Conservation (phyloP, 2,888 invertebrate species). For the Nemoura dubitans region DNA sequence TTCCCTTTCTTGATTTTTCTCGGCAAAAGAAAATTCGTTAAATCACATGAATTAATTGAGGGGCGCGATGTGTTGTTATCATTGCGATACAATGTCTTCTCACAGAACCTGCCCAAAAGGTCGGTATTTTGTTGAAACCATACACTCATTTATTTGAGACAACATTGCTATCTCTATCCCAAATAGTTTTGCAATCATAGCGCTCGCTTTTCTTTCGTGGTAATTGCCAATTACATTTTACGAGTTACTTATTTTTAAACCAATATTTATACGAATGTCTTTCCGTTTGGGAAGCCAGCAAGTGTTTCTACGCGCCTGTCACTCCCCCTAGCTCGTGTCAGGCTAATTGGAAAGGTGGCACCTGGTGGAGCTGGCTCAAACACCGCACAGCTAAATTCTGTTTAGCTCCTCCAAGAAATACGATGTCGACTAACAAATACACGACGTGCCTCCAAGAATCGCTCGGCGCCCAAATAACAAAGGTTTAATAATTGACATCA, state of each 20-base stretch:
- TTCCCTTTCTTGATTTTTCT: too few relatives aligned
- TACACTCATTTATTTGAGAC: too few relatives aligned
- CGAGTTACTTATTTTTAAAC: neutral
- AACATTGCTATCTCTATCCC: too few relatives aligned
- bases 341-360: conserved; percentile 34
- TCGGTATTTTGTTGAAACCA: too few relatives aligned
- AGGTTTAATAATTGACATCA: neutral
- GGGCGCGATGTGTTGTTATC: too few relatives aligned
- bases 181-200: too few relatives aligned
- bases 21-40: too few relatives aligned
- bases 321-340: neutral
- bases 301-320: neutral
- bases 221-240: conserved; percentile 7
- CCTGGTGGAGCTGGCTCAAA: neutral
- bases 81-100: too few relatives aligned
- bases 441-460: too few relatives aligned
- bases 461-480: neutral
- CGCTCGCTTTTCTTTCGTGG: neutral
- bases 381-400: neutral
- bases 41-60: too few relatives aligned
- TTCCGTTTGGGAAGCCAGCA: neutral
- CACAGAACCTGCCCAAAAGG: too few relatives aligned
- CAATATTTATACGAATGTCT: neutral
- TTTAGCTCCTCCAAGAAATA: neutral
- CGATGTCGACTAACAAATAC: conserved; percentile 27